These are phyloP conservation scores for Pangasius sanitwongsei DNA, from an alignment of 2,797 vertebrate species.

Conservation along the genomic window DNA sequence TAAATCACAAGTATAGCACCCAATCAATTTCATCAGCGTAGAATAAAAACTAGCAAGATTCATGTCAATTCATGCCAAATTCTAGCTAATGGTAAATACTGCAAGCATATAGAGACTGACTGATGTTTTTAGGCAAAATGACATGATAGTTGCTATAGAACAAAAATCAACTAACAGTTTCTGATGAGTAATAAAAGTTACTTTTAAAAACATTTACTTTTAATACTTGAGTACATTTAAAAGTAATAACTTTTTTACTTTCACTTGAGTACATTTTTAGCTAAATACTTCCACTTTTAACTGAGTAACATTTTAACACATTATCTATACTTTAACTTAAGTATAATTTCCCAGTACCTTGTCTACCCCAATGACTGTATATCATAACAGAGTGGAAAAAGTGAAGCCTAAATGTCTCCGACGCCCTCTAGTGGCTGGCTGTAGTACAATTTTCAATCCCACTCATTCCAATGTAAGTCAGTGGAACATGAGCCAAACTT, in stretches of 20 bases:
- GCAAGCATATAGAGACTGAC: background rate
- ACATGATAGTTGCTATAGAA: background rate
- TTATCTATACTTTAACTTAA: background rate
- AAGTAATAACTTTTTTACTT: background rate
- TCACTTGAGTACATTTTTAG: background rate
- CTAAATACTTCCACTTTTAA: background rate
- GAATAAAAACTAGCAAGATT: background rate
- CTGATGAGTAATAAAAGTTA: background rate
- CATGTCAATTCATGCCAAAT: background rate
- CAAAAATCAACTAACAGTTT: background rate
- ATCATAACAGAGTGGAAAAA: background rate
- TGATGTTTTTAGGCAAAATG: background rate
- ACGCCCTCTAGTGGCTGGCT: background rate
- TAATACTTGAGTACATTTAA: too few species aligned
- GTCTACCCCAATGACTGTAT: background rate
- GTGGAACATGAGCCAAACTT: background rate
- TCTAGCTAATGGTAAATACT: background rate
- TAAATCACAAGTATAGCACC: background rate
- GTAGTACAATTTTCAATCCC: background rate
- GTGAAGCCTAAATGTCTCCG: background rate
- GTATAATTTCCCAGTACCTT: background rate
- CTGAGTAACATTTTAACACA: background rate
- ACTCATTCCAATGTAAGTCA: background rate
- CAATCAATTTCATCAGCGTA: background rate
- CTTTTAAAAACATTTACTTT: background rate